Conservation (phyloP, 2,797 vertebrate species). For the Clarias laeviceps region DNA sequence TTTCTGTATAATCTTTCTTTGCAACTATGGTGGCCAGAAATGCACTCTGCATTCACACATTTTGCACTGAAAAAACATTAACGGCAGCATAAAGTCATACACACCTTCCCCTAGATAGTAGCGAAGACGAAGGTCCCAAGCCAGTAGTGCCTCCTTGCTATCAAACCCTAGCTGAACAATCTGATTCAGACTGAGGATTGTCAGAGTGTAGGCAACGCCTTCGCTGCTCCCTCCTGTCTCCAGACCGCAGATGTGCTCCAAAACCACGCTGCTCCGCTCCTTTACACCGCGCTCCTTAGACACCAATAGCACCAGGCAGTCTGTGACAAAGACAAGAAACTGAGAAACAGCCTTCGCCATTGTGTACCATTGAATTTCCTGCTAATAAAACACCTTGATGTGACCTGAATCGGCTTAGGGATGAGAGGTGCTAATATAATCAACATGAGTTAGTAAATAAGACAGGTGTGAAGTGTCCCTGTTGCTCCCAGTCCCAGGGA, state of each 20-base stretch:
- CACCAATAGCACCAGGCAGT: constrained; percentile 82
- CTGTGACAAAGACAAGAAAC: constrained; percentile 58
- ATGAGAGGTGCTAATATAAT: neutral
- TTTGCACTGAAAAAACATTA: neutral
- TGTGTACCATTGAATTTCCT: neutral
- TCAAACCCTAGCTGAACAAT: constrained; percentile 89
- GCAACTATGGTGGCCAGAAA: neutral
- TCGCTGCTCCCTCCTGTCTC: constrained; percentile 85
- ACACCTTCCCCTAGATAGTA: constrained; percentile 92
- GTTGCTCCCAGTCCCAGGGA: constrained; percentile 20
- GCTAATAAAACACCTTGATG: neutral
- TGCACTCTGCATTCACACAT: neutral
- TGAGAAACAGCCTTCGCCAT: neutral
- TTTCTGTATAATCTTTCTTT: neutral
- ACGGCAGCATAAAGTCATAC: neutral
- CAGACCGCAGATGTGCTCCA: constrained; percentile 95
- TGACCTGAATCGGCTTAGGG: neutral
- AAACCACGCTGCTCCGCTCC: constrained; percentile 83
- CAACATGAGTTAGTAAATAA: neutral
- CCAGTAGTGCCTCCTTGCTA: constrained; percentile 85
- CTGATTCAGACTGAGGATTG: constrained; percentile 88
- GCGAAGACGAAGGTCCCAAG: constrained; percentile 88
- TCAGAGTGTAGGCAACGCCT: constrained; percentile 82
- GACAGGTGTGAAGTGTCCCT: constrained; percentile 15
- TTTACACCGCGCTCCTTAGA: constrained; percentile 84